Evolutionary conservation across 1,140 invertebrate genomes (phyloP).

Genomic region (Ceratina calcarata): DNA sequence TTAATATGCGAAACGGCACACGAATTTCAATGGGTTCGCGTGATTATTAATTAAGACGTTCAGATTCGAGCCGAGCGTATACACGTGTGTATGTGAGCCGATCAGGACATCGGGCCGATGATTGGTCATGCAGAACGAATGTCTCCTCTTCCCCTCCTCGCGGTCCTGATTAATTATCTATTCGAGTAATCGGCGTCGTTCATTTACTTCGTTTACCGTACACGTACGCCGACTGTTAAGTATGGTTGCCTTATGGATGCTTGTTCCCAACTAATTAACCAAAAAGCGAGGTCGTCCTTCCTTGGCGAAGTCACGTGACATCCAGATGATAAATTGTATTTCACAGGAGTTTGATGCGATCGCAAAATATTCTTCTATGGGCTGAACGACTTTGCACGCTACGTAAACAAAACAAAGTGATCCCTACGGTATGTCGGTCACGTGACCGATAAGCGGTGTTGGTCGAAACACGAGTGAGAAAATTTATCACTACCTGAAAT

Average conservation of each 20-base stretch:
- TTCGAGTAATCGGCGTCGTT: slow-evolving; percentile 43
- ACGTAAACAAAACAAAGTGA: background rate
- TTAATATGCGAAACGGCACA: slow-evolving; percentile 63
- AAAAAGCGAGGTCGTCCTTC: background rate
- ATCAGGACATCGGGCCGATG: slow-evolving; percentile 47
- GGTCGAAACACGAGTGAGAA: background rate
- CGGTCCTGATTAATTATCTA: slow-evolving; percentile 52
- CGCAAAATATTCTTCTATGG: no score
- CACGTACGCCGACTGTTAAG: slow-evolving; percentile 4
- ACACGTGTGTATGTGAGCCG: slow-evolving; percentile 7
- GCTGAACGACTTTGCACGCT: background rate
- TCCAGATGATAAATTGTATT: background rate
- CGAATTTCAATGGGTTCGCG: slow-evolving; percentile 64
- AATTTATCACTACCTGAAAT: no score
- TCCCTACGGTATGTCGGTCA: background rate
- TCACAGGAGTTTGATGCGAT: no score
- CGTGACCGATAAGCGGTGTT: background rate
- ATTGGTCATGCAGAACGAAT: slow-evolving; percentile 38
- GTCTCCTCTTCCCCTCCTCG: slow-evolving; percentile 2
- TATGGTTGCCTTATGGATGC: background rate
- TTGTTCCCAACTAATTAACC: slow-evolving; percentile 9
- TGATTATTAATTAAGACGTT: slow-evolving; percentile 66
- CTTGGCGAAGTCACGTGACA: background rate
- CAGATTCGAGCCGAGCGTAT: slow-evolving; percentile 25
- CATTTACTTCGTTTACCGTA: slow-evolving; percentile 34